phyloP scores from a whole-genome alignment of 1,140 invertebrate species.

The Matsumurasca onukii region DNA sequence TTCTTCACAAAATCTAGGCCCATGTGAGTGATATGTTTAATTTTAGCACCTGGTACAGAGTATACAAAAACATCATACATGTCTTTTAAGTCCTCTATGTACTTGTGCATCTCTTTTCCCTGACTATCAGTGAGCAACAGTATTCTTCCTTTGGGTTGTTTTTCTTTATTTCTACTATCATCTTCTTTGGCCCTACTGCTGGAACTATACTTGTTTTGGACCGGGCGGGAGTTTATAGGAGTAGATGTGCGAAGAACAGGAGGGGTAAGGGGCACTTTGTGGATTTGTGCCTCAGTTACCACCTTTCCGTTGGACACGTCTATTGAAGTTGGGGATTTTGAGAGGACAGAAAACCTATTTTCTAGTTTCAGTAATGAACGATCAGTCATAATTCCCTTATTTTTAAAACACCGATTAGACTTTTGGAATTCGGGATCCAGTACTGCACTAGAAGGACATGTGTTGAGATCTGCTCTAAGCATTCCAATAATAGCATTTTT shows the following conservation, averaged over 20 bases:
- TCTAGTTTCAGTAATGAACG: neutral
- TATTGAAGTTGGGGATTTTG: neutral
- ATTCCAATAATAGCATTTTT: slow-evolving; percentile 14
- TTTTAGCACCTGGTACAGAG: slow-evolving; percentile 11
- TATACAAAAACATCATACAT: slow-evolving; percentile 10
- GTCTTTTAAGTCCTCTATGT: neutral
- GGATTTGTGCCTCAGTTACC: slow-evolving; percentile 2
- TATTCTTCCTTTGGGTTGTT: neutral
- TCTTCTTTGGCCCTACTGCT: neutral
- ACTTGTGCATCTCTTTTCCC: neutral
- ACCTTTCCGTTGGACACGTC: neutral
- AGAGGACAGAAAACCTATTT: slow-evolving; percentile 26
- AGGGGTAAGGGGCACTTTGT: no score
- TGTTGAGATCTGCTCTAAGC: neutral
- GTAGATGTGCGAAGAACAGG: no score
- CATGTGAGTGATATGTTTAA: slow-evolving; percentile 9
- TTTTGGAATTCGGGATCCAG: neutral
- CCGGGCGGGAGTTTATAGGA: no score
- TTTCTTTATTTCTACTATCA: neutral
- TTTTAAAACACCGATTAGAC: neutral
- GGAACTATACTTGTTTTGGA: neutral
- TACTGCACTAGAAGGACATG: neutral
- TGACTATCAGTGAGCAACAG: slow-evolving; percentile 19
- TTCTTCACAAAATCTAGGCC: neutral
- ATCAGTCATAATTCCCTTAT: neutral